Evolutionary conservation across 2,113 vertebrate species (phyloP).

Genomic region (Phaetusa simplex): DNA sequence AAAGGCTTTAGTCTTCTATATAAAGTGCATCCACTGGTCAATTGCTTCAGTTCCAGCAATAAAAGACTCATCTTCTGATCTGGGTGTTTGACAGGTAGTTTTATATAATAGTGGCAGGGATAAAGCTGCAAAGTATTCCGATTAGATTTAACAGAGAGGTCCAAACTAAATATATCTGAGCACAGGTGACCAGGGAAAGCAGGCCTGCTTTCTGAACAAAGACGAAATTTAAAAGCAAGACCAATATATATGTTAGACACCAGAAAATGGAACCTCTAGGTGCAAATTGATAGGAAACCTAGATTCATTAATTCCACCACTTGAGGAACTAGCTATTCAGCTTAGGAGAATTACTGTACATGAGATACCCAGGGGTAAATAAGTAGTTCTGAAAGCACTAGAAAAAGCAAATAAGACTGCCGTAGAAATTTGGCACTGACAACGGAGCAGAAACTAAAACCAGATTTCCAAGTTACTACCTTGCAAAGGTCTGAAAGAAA

Average conservation of each 20-base stretch:
- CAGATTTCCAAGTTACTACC: neutral
- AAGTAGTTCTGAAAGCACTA: neutral
- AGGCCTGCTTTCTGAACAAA: neutral
- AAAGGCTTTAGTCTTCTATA: neutral
- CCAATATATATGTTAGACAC: rapidly evolving
- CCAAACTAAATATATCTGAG: neutral
- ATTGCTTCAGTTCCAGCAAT: neutral
- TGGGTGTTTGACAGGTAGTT: neutral
- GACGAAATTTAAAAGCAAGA: neutral
- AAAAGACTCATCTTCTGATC: neutral
- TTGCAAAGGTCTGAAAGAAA: neutral
- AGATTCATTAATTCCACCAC: neutral
- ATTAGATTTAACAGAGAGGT: neutral
- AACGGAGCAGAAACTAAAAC: neutral
- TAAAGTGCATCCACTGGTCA: neutral
- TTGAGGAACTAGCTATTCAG: neutral
- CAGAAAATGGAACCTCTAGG: neutral
- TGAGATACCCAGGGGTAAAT: neutral
- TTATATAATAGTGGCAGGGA: neutral
- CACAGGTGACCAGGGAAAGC: neutral
- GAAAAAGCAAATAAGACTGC: neutral
- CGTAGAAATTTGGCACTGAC: neutral
- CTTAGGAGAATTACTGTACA: neutral
- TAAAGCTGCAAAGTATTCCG: neutral
- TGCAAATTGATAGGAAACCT: neutral